These are phyloP conservation scores for Peromyscus leucopus DNA, from an alignment of 2,113 vertebrate genomes.

Conservation along the genomic window DNA sequence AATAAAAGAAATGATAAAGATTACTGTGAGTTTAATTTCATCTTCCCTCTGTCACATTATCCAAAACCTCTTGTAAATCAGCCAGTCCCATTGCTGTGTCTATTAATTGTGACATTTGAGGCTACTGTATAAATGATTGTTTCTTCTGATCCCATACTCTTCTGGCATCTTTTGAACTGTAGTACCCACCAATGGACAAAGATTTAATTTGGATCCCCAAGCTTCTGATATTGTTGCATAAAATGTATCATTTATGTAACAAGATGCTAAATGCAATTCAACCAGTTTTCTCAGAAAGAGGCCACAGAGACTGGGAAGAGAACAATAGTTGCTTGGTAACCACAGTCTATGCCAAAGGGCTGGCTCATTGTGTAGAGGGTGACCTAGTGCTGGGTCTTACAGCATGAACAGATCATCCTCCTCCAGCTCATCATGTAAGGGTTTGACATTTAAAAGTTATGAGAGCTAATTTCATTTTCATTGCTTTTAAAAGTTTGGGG, in stretches of 20 bases:
- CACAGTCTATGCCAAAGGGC: constrained; percentile 44
- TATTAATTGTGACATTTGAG: constrained; percentile 37
- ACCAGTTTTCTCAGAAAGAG: constrained; percentile 51
- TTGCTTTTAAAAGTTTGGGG: background rate
- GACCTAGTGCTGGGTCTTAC: constrained; percentile 2
- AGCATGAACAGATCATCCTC: background rate
- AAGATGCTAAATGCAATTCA: constrained; percentile 54
- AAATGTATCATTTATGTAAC: constrained; percentile 55
- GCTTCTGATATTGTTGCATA: constrained; percentile 54
- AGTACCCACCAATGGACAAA: constrained; percentile 18
- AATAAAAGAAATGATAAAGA: constrained; percentile 53
- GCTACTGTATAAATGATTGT: constrained; percentile 13
- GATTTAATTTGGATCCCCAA: constrained; percentile 10
- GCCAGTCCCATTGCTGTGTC: background rate
- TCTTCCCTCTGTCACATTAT: constrained; percentile 27
- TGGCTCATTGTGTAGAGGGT: constrained; percentile 53
- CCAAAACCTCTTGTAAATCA: constrained; percentile 24
- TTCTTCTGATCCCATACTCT: background rate
- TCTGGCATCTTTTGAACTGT: background rate
- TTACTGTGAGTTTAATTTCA: constrained; percentile 12
- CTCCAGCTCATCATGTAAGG: constrained; percentile 31
- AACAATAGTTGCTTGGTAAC: constrained; percentile 77
- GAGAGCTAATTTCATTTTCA: constrained; percentile 24
- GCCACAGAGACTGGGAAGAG: constrained; percentile 58
- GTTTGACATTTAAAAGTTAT: constrained; percentile 36